Base-by-base conservation (phyloP, 2,888 invertebrate species). In the Lydus trimaculatus region DNA sequence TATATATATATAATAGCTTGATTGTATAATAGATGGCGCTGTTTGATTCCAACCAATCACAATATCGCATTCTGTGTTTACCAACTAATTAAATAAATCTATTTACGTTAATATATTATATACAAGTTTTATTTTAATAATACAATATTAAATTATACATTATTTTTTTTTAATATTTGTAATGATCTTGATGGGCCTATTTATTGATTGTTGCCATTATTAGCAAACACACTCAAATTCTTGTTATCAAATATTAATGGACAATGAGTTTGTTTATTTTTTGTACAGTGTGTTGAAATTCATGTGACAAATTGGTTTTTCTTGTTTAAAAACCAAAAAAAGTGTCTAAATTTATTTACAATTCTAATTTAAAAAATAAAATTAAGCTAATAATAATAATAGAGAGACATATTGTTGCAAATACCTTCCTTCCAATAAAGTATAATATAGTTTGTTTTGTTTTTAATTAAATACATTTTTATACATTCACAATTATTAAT, bases 401-500 rank as follows among this genome's bases (percentile, higher is more conserved):
- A 66, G 70, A 70, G 70, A 70, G 70, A 66, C 66, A 61, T 63
- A 63, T 70, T 66, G 58, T 61, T 56, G 61, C 58, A 58, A 56
- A 56, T 64, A 66, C 63, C 64, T 58, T 66, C 63, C 43, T 8
- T 31, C 43, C 52, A 25, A 25, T 13, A 52, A 52, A 25, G 48
- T 17, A 48, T 52, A 13, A 0, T 13, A 0, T 13, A 9, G 2
- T 48, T 48, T 48, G 20, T 48, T 67, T 63, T 59, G 33, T 61
- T 64, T 63, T 63, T 48, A 69, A 60, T 69, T 66, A 65, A 69
- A 63, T 69, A 70, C 66, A 70, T 31, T 70, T 70, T 66, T 70
- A 58, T 70, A 70, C 70, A 70, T 66, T 70, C 70, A 70, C 70
- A 66, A 64, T 64, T 64, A 69, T 63, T 36, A 8, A 64, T 66